Evolutionary conservation across 1,140 invertebrate species (phyloP).

Genomic region (Dysdera silvatica): DNA sequence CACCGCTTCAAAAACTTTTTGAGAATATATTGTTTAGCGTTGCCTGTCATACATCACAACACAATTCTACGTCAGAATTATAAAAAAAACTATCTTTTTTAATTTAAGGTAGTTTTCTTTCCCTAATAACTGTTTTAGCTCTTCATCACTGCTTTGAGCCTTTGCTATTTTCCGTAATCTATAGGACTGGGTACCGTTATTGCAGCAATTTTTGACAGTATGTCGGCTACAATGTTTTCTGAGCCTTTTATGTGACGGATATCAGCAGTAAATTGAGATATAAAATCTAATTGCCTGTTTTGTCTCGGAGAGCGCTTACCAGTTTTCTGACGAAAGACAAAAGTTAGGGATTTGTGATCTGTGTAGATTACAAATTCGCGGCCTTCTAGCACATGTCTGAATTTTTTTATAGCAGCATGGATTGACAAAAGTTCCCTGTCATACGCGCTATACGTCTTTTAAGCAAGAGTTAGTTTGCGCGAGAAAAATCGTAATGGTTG

Average conservation of each 20-base stretch:
- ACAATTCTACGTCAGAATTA: too few relatives aligned
- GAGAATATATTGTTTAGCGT: too few relatives aligned
- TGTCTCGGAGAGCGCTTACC: conserved; percentile 32
- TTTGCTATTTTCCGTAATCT: conserved; percentile 4
- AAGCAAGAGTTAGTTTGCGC: conserved; percentile 8
- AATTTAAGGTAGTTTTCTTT: too few relatives aligned
- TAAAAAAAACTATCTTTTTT: too few relatives aligned
- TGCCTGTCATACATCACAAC: too few relatives aligned
- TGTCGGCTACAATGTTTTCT: conserved; percentile 35
- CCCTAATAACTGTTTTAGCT: conserved; percentile 4
- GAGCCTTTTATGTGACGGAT: conserved; percentile 40
- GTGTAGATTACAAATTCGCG: conserved; percentile 35
- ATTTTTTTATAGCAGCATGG: conserved; percentile 29
- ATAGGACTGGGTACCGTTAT: neutral
- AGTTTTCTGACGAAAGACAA: conserved; percentile 27
- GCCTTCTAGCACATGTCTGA: conserved; percentile 36
- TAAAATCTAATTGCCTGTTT: conserved; percentile 39
- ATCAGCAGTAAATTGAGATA: conserved; percentile 41
- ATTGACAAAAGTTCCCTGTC: conserved; percentile 10
- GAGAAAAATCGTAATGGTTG: conserved; percentile 31
- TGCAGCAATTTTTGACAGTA: conserved; percentile 7
- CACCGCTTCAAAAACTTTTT: too few relatives aligned
- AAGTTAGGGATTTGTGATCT: conserved; percentile 38
- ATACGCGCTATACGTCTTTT: neutral
- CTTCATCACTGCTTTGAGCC: conserved; percentile 18